Percentiles rank a stretch among this genome's conserved stretches.
phyloP scores from a whole-genome alignment of 1,140 invertebrate genomes.

The Drosophila sucinea region DNA sequence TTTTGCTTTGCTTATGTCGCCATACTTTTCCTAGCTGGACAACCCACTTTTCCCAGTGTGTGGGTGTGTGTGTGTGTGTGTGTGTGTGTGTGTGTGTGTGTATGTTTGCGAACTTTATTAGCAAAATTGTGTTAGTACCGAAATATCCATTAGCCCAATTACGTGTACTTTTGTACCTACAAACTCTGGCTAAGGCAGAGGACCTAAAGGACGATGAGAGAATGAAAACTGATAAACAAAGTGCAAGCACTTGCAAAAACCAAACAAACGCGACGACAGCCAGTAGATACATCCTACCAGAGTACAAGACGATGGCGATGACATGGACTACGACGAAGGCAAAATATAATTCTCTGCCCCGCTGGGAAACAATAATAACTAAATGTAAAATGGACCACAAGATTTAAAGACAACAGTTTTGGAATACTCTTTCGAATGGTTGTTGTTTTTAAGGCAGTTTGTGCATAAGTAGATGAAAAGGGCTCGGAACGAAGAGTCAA shows the following conservation, averaged over 20 bases:
- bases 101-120: conserved; percentile 80
- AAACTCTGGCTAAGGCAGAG: conserved; percentile 26
- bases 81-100: conserved; percentile 30
- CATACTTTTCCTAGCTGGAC: conserved; percentile 42
- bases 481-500: too few species aligned
- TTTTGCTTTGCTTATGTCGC: conserved; percentile 47
- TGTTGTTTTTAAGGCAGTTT: too few species aligned
- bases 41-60: neutral
- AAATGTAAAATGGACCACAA: neutral
- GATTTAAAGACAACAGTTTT: neutral
- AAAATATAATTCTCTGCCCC: conserved; percentile 30
- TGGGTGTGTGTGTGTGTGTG: conserved; percentile 11
- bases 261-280: conserved; percentile 57
- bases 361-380: conserved; percentile 3
- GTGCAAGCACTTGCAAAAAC: conserved; percentile 61
- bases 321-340: conserved; percentile 23
- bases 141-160: conserved; percentile 81
- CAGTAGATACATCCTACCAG: neutral
- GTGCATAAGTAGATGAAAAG: too few species aligned
- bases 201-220: conserved; percentile 15
- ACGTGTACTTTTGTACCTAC: conserved; percentile 75
- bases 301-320: conserved; percentile 33
- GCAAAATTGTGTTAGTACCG: conserved; percentile 80
- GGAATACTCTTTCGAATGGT: neutral
- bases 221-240: conserved; percentile 61